These are phyloP conservation scores for Varanus komodoensis DNA, from an alignment of 2,113 vertebrate genomes.

Conservation along the genomic window DNA sequence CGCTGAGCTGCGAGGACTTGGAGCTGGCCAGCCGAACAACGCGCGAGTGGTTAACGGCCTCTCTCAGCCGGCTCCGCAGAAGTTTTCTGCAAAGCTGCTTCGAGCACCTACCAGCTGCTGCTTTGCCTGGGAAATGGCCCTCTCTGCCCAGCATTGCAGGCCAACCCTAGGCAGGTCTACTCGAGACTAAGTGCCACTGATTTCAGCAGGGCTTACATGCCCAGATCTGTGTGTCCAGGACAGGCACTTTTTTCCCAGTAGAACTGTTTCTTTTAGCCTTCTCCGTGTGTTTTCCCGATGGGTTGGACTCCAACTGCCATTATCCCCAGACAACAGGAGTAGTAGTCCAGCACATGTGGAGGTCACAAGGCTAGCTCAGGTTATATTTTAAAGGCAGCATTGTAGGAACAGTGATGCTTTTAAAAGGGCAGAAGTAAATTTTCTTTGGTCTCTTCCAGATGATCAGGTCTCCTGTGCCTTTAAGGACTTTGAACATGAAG, in stretches of 20 bases:
- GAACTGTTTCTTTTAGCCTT: background rate
- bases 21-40: fast-evolving
- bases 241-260: background rate
- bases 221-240: background rate
- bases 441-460: background rate
- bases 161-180: background rate
- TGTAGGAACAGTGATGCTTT: background rate
- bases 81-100: fast-evolving
- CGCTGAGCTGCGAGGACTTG: fast-evolving
- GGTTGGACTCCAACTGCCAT: background rate
- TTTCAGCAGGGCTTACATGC: background rate
- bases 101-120: fast-evolving
- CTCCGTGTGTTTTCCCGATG: background rate
- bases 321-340: background rate
- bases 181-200: background rate
- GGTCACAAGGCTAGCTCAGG: too few species aligned
- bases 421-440: background rate
- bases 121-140: fast-evolving
- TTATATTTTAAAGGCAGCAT: background rate
- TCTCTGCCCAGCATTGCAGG: slow-evolving; percentile 11
- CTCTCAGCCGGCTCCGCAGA: fast-evolving
- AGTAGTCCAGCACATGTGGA: background rate
- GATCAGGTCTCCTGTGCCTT: background rate
- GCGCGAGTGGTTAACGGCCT: fast-evolving
- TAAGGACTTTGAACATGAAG: background rate